These are phyloP conservation scores for Neogale vison DNA, from an alignment of 2,113 vertebrate genomes.

Conservation along the genomic window DNA sequence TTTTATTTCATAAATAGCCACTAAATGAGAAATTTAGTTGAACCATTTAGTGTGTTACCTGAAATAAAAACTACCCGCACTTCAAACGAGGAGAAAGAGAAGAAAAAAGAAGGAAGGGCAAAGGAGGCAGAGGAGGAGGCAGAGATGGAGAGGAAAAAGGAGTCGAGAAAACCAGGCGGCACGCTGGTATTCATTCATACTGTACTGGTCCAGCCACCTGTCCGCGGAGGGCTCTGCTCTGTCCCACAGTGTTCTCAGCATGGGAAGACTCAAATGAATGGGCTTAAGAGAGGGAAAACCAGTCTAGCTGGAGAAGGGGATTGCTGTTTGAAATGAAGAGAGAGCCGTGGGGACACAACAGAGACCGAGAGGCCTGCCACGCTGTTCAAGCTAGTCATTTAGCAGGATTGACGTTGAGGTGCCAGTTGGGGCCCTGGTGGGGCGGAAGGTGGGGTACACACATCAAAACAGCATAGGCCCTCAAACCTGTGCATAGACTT, in stretches of 20 bases:
- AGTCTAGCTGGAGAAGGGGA: not conserved
- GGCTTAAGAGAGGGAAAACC: not conserved
- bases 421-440: too few relatives aligned
- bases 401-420: accelerated
- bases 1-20: not conserved
- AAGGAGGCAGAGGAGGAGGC: not conserved
- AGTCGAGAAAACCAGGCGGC: not conserved
- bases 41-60: not conserved
- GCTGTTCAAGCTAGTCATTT: not conserved
- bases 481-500: not conserved
- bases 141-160: not conserved
- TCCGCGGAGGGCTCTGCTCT: not conserved
- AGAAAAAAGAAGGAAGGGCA: not conserved
- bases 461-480: not conserved
- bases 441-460: not conserved
- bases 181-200: not conserved
- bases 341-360: not conserved
- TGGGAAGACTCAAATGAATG: not conserved
- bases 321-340: not conserved
- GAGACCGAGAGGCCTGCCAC: not conserved
- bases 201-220: not conserved
- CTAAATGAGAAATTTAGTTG: not conserved
- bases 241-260: not conserved
- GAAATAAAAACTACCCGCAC: not conserved
- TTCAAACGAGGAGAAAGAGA: not conserved